Base-by-base conservation (phyloP, 2,888 invertebrate species). In the Metalampra italica region DNA sequence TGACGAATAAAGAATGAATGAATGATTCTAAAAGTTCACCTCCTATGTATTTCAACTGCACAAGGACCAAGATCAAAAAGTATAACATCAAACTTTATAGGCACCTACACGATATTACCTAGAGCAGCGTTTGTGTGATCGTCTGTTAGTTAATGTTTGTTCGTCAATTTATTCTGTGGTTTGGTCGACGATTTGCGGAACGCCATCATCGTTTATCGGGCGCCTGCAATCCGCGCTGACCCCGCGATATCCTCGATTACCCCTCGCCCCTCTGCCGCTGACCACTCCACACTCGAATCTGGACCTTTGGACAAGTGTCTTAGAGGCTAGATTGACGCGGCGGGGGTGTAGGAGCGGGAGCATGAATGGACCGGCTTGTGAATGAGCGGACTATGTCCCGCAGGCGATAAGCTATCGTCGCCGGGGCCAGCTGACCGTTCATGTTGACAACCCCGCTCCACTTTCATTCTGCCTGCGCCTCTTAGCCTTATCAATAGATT, bases 381-480 rank as follows among this genome's bases (percentile, higher is more conserved):
- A 89, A 89, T 89, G 88, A 85, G 76, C 79, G 88, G 88, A 88
- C 88, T 88, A 81, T 87, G 88, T 86, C 87, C 88, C 84, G 74
- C 73, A 59, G 71, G 62, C 75, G 88, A 88, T 89, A 89, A 89
- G 85, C 78, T 89, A 88, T 88, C 88, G 77, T 66, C 72, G 44
- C 39, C 51, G 80, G 80, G 85, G 87, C 86, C 87, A 87, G 87
- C 86, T 88, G 87, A 86, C 78, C 73, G 75, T 76, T 77, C 79
- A 74, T 82, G 83, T 86, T 39, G 87, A 88, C 88, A 88, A 85
- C 87, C 83, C 85, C 82, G 88, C 80, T 82, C 87, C 70, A 88
- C 84, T 86, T 88, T 84, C 79, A 68, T 76, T 78, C 60, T 62
- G 73, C 70, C 68, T 72, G 71, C 66, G 62, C 64, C 70, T 78